These are phyloP conservation scores for Sinosuthora webbiana DNA, from an alignment of 2,113 vertebrate species.

Conservation along the genomic window DNA sequence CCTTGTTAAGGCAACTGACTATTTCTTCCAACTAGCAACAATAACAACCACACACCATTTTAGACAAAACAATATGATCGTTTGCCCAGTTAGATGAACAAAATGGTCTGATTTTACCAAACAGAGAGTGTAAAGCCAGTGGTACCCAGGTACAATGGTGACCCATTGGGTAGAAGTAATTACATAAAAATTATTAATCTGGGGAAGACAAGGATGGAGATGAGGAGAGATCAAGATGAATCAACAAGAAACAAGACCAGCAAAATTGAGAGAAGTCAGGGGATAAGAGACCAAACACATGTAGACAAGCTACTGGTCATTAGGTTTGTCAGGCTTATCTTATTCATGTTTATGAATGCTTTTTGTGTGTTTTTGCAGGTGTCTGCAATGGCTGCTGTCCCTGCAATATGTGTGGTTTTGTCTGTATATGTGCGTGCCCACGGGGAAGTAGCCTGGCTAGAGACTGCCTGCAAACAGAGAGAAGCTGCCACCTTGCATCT, in stretches of 20 bases:
- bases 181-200: not conserved
- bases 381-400: not conserved
- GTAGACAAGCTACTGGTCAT: not conserved
- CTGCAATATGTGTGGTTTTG: not conserved
- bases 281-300: not conserved
- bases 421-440: not conserved
- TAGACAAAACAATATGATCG: not conserved
- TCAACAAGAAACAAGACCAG: not conserved
- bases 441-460: not conserved
- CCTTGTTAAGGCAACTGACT: not conserved
- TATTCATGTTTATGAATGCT: not conserved
- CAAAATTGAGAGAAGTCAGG: not conserved
- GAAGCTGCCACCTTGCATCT: not conserved
- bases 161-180: not conserved
- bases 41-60: not conserved
- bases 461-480: not conserved
- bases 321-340: not conserved
- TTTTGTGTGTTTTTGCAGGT: not conserved
- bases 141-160: not conserved
- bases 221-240: not conserved
- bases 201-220: not conserved
- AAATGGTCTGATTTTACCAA: not conserved
- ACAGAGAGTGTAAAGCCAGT: not conserved
- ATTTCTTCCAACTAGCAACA: not conserved
- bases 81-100: not conserved